Evolutionary conservation across 2,888 invertebrate species (phyloP).

Genomic region (Tachina fera): DNA sequence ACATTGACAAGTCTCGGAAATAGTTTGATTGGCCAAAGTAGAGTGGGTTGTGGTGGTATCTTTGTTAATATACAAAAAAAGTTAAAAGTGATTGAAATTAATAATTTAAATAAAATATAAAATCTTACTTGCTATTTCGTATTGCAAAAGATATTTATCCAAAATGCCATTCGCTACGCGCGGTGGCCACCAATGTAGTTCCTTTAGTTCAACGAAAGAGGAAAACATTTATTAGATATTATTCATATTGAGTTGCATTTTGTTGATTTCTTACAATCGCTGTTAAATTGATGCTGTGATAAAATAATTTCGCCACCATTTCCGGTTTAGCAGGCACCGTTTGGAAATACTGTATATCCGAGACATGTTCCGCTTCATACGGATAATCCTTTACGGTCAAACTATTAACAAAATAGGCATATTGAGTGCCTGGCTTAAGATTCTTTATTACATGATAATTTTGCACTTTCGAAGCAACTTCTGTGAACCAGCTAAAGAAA

Average conservation of each 20-base stretch:
- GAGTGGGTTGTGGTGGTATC: constrained; percentile 4
- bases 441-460: constrained; percentile 85
- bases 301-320: constrained; percentile 77
- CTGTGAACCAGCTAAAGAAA: constrained; percentile 87
- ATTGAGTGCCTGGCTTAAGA: constrained; percentile 94
- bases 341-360: constrained; percentile 91
- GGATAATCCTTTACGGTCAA: constrained; percentile 91
- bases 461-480: constrained; percentile 80
- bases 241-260: not conserved
- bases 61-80: not conserved
- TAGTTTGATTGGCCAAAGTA: not conserved
- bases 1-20: constrained; percentile 71
- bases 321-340: constrained; percentile 84
- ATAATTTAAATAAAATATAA: not conserved
- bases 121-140: constrained; percentile 67
- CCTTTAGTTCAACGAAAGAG: constrained; percentile 68
- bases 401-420: constrained; percentile 97
- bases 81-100: not conserved
- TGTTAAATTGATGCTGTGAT: constrained; percentile 75
- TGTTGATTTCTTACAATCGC: constrained; percentile 76
- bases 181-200: constrained; percentile 81
- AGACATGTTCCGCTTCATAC: constrained; percentile 88
- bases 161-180: constrained; percentile 77
- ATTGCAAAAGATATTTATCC: constrained; percentile 76
- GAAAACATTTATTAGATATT: not conserved